A percentile compares a stretch with the other conserved stretches of the same genome.
Conservation (phyloP, 2,888 invertebrate species). For the Sericinus montela region DNA sequence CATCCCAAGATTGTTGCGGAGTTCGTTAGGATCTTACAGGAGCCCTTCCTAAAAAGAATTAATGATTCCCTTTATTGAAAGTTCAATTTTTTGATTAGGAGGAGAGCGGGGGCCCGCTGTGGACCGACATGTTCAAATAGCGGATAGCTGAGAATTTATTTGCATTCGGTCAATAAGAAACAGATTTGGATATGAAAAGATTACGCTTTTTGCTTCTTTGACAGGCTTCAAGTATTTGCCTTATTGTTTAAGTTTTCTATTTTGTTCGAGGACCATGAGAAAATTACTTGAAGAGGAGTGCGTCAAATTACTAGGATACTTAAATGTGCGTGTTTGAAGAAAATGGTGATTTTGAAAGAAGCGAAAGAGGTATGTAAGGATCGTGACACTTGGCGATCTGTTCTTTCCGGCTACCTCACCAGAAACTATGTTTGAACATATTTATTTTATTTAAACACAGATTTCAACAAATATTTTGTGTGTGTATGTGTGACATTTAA, state of each 20-base stretch:
- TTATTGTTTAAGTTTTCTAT: background rate
- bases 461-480: no score
- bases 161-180: constrained; percentile 70
- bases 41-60: constrained; percentile 78
- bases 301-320: no score
- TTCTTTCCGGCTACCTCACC: no score
- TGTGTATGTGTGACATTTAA: no score
- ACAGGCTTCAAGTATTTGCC: background rate
- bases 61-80: constrained; percentile 86
- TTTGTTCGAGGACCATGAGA: no score
- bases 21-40: constrained; percentile 58
- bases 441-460: no score
- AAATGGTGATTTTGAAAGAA: no score
- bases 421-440: no score
- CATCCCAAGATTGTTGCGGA: constrained; percentile 65
- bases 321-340: no score
- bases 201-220: constrained; percentile 21
- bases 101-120: constrained; percentile 32
- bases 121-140: constrained; percentile 44
- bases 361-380: no score
- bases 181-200: constrained; percentile 53
- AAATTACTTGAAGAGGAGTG: no score
- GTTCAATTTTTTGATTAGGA: constrained; percentile 85
- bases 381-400: no score
- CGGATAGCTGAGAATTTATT: constrained; percentile 72